phyloP scores from a whole-genome alignment of 2,888 invertebrate species.

The Cybosia mesomella region DNA sequence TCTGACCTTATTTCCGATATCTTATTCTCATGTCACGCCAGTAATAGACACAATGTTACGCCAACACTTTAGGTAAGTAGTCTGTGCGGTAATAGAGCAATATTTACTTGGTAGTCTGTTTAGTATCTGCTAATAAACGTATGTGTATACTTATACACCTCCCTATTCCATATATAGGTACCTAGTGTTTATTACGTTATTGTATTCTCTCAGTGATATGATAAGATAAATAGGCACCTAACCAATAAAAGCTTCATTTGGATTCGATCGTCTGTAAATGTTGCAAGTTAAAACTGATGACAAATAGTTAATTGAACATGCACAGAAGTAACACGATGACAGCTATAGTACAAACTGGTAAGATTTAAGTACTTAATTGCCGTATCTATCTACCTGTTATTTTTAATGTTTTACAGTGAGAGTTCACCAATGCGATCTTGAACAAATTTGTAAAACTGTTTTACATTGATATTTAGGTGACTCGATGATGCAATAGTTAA shows the following conservation, averaged over 20 bases:
- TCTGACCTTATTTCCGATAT: conserved; percentile 7
- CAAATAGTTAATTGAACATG: background rate
- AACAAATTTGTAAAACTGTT: too few relatives aligned
- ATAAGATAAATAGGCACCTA: too few relatives aligned
- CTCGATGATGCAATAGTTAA: too few relatives aligned
- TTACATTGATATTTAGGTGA: too few relatives aligned
- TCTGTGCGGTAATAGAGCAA: background rate
- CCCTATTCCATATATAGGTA: background rate
- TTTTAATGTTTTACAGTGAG: too few relatives aligned
- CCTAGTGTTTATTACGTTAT: background rate
- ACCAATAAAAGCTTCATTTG: too few relatives aligned
- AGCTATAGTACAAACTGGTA: conserved; percentile 70
- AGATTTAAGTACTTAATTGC: conserved; percentile 34
- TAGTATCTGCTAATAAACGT: too few relatives aligned
- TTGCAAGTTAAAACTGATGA: background rate
- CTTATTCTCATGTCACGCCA: background rate
- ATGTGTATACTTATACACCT: background rate
- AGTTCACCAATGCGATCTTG: too few relatives aligned
- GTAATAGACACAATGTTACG: background rate
- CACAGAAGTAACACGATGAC: conserved; percentile 51
- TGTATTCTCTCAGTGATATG: too few relatives aligned
- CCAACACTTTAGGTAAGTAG: background rate
- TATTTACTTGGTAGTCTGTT: background rate
- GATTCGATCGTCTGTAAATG: background rate
- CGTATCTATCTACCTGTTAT: background rate